Base-by-base conservation (phyloP, 2,888 invertebrate genomes). In the Branchipolynoe longqiensis region DNA sequence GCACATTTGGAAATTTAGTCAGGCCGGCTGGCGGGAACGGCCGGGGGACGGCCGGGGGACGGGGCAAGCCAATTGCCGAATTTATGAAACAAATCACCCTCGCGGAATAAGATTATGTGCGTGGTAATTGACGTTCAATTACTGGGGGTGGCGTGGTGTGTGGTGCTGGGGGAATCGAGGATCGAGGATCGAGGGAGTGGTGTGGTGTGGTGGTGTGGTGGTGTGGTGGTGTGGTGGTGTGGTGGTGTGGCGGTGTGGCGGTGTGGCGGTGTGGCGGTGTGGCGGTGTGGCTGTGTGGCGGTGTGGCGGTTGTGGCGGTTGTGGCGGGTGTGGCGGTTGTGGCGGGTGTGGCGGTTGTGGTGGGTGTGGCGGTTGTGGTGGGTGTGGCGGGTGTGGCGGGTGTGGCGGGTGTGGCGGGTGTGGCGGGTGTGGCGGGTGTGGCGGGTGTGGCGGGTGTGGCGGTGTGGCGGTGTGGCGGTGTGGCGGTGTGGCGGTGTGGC, bases 41-140 rank as follows among this genome's bases (percentile, higher is more conserved):
- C 73, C 48, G 18, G 28, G 41, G 8, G 28, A 12, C 31, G 78
- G 36, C 69, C 69, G 12, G 36, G 33, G 78, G 54, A 78, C 78
- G 78, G 28, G 28, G 48, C 78, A 78, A 82, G 82, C 82, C 82
- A 82, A 82, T 82, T 82, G 56, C 36, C 56, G 82, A 82, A 82
- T 82, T 82, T 82, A 82, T 82, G 82, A 82, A 82, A 82, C 82
- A 82, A 82, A 82, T 82, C 82, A 82, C 82, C 82, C 82, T 33
- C 33, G 33, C 36, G 25, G 58, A 82, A 82, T 82, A 54, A 22
- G 58, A 82, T 82, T 82, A 82, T 58, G 56, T 36, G 82, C 56
- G 58, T 25, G 33, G 82, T 82, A 82, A 82, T 82, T 82, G 82
- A 82, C 82, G 58, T 82, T 82, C 82, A 58, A 82, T 82, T 58